Evolutionary conservation across 1,140 invertebrate genomes (phyloP), one percentile per base, ranked within the genome.

Genomic region (Drosophila aff.): DNA sequence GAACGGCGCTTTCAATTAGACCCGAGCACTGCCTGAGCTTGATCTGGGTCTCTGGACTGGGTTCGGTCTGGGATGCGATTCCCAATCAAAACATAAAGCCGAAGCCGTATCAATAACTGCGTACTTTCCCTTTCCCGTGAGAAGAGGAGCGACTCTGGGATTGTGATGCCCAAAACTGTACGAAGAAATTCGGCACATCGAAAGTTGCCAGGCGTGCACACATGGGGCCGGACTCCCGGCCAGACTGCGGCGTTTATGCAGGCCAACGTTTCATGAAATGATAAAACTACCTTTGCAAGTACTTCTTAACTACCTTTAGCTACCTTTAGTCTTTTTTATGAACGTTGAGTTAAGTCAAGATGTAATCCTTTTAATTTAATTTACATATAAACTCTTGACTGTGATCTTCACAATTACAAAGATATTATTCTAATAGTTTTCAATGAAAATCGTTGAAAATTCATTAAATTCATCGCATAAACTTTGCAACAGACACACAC

Each of bases 101-200:
- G 61, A 59, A 61, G 62, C 77, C 75, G 58, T 87, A 84, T 89
- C 84, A 81, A 89, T 87, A 89, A 87, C 84, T 84, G 81, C 84
- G 81, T 86, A 89, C 84, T 87, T 87, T 87, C 83, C 84, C 83
- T 87, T 87, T 87, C 84, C 83, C 83, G 79, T 79, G 65, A 78
- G 64, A 67, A 72, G 67, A 64, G 63, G 46, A 40, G 46, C 43
- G 33, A 33, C 69, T 60, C 38, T 61, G 23, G 67, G 23, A 31
- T 23, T 43, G 64, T 60, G 60, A 77, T 66, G 72, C 61, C 64
- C 58, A 63, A 87, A 87, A 86, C 79, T 82, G 62, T 86, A 86
- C 82, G 82, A 89, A 89, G 73, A 87, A 89, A 89, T 89, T 84
- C 84, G 67, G 84, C 84, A 89, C 84, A 89, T 89, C 84, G 84